Base-by-base conservation (phyloP, 2,888 invertebrate genomes). In the Lasioglossum malachurum region DNA sequence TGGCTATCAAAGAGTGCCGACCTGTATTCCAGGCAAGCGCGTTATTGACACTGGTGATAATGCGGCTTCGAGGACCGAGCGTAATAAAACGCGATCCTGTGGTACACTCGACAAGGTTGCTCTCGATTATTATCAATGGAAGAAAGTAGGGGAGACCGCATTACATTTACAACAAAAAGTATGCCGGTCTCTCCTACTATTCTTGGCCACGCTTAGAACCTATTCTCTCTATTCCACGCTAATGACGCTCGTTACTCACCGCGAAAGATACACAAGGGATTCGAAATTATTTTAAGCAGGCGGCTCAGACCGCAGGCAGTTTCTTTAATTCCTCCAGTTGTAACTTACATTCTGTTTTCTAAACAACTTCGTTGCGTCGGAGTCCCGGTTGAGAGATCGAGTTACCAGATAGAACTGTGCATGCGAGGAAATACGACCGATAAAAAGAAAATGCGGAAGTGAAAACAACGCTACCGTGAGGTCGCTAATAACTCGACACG, bases 21-120 rank as follows among this genome's bases (percentile, higher is more conserved):
- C 10, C 31, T 38, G 14, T 16, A 7, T 46, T 82, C 31, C 67
- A 31, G 3, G 4, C 67, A 57, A 82, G 35, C 71, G 57, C n/a
- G n/a, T 82, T 84, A 82, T 77, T 69, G 73, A 82, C 76, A 74
- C 19, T 77, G 73, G 12, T 10, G 73, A 77, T 82, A 67, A 35
- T n/a, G 41, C 57, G 5, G 67, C 19, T 74, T 74, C 75, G 27
- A 46, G 44, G 57, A 83, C 46, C 38, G 41, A 4, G 23, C 10
- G n/a, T 57, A 53, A 73, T 64, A 71, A 83, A 72, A 49, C 12
- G 46, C 14, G 44, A 64, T 31, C 23, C 16, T 14, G 27, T 16
- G 7, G 14, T 41, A 8, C 53, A n/a, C 31, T 35, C 12, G 0
- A 31, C 38, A 44, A n/a, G 44, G 76, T 67, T 49, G 64, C n/a